Percentiles rank a stretch among this genome's conserved stretches.
phyloP scores from a whole-genome alignment of 53 echinoderm and acorn worm genomes.

The Echinarachnius parma region DNA sequence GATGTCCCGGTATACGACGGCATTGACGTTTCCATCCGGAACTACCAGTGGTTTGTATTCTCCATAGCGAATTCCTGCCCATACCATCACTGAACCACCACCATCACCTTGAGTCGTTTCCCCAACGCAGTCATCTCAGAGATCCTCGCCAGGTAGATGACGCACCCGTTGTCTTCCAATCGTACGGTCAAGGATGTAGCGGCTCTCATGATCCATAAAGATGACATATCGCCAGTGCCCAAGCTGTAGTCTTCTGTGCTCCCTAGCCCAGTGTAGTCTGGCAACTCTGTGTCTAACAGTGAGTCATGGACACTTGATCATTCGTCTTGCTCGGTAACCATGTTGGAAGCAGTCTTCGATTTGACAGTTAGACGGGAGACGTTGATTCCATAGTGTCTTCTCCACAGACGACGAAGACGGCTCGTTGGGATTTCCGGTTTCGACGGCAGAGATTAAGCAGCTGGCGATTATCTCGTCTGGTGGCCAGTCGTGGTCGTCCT shows the following conservation, averaged over 20 bases:
- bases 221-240: slow-evolving; percentile 22
- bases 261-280: not conserved
- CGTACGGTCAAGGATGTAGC: not conserved
- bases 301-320: too few species aligned
- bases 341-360: too few species aligned
- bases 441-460: too few species aligned
- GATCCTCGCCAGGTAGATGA: not conserved
- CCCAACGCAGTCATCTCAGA: not conserved
- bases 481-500: too few species aligned
- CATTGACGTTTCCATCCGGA: slow-evolving; percentile 15
- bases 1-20: slow-evolving; percentile 3
- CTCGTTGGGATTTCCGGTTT: too few species aligned
- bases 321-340: too few species aligned
- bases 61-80: slow-evolving; percentile 8
- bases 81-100: slow-evolving; percentile 17
- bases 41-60: slow-evolving; percentile 7
- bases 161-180: slow-evolving; percentile 4
- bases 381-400: too few species aligned
- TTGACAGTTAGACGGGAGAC: too few species aligned
- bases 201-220: slow-evolving; percentile 12
- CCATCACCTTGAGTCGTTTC: slow-evolving; percentile 13
- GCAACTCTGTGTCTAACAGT: too few species aligned
- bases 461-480: too few species aligned
- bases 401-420: too few species aligned
- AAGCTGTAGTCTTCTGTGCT: not conserved